These are phyloP conservation scores for Salminus brasiliensis DNA, from an alignment of 2,113 vertebrate genomes.

Conservation along the genomic window DNA sequence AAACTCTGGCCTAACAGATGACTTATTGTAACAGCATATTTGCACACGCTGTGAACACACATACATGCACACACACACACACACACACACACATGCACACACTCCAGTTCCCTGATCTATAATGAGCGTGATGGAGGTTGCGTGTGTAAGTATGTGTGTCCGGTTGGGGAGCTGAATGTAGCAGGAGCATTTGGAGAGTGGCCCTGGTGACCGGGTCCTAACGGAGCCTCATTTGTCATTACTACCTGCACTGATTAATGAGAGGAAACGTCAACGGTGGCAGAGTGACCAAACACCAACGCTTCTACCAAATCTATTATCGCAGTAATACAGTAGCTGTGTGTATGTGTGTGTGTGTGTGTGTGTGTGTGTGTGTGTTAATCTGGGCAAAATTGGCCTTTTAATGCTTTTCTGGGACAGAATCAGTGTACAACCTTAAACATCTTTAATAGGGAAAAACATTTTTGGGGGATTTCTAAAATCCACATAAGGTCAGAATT, in stretches of 20 bases:
- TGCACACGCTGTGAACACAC: conserved; percentile 35
- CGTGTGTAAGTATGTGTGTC: conserved; percentile 7
- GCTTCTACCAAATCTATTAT: background rate
- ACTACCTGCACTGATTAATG: conserved; percentile 32
- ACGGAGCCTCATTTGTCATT: conserved; percentile 7
- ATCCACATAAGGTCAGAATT: too few relatives aligned
- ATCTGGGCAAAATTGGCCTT: too few relatives aligned
- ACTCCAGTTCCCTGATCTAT: conserved; percentile 43
- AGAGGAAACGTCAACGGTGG: background rate
- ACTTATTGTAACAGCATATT: conserved; percentile 68
- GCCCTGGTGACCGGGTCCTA: background rate
- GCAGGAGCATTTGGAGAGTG: background rate
- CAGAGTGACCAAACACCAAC: background rate
- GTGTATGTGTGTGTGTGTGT: too few relatives aligned
- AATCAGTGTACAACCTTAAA: too few relatives aligned
- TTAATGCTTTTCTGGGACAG: too few relatives aligned
- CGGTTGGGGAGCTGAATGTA: background rate
- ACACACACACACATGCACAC: conserved; percentile 21
- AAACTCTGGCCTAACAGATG: conserved; percentile 71
- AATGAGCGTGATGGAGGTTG: conserved; percentile 17
- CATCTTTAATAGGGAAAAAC: too few relatives aligned
- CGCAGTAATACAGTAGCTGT: background rate
- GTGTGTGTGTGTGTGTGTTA: too few relatives aligned
- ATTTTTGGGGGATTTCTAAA: too few relatives aligned
- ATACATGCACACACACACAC: conserved; percentile 32